Conservation (phyloP, 1,140 invertebrate genomes). For the Brachionus angularis region DNA sequence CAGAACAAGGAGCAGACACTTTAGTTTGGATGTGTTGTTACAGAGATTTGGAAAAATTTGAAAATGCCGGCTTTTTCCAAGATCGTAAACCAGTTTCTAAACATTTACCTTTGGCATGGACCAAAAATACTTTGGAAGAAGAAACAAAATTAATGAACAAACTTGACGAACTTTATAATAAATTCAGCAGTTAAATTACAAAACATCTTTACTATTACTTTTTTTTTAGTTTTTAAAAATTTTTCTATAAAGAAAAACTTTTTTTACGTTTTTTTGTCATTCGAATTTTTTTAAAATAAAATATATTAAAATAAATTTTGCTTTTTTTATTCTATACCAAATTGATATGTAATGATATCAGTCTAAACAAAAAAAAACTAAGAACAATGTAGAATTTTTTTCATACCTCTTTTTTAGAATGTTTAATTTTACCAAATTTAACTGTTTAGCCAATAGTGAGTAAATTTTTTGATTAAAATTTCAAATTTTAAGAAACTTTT, state of each 20-base stretch:
- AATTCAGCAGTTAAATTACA: conserved; percentile 44
- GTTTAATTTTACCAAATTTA: background rate
- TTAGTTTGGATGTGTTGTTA: conserved; percentile 59
- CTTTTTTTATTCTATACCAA: background rate
- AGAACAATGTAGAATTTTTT: background rate
- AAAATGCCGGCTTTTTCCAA: conserved; percentile 60
- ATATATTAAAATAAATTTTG: background rate
- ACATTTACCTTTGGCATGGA: conserved; percentile 54
- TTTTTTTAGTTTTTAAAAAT: background rate
- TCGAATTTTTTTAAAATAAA: conserved; percentile 1
- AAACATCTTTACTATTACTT: background rate
- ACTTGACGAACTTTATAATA: conserved; percentile 48
- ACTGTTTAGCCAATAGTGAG: background rate
- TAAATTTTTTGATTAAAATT: conserved; percentile 1
- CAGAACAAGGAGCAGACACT: conserved; percentile 61
- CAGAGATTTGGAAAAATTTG: conserved; percentile 47
- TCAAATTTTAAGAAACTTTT: background rate
- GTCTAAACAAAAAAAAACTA: no score
- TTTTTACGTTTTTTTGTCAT: no score
- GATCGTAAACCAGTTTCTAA: conserved; percentile 53
- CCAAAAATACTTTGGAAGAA: conserved; percentile 48
- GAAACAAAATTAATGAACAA: conserved; percentile 48
- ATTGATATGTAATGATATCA: conserved; percentile 37
- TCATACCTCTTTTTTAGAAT: background rate
- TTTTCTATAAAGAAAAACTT: background rate